A percentile compares a stretch with the other conserved stretches of the same genome.
phyloP scores from a whole-genome alignment of 2,113 vertebrate genomes.

The Macrotis lagotis region DNA sequence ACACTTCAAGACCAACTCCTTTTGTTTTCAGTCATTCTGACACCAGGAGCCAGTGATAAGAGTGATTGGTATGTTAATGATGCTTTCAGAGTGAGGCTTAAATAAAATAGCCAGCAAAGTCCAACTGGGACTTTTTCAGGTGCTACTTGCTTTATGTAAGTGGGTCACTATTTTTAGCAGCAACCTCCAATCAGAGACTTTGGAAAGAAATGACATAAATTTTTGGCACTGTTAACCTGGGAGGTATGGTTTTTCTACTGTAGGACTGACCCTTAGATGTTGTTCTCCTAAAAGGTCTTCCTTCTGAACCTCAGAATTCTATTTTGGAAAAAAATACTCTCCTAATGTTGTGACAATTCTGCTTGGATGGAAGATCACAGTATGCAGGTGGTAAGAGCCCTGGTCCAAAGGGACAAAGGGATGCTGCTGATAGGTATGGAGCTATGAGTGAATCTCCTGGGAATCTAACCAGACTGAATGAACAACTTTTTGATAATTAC shows the following conservation, averaged over 20 bases:
- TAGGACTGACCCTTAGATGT: background rate
- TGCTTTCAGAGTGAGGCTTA: conserved; percentile 9
- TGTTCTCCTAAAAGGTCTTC: background rate
- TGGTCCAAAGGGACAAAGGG: background rate
- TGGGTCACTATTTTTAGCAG: conserved; percentile 74
- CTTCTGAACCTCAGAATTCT: background rate
- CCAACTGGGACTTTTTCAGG: conserved; percentile 36
- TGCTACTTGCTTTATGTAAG: conserved; percentile 18
- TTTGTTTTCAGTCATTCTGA: conserved; percentile 70
- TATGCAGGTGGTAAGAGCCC: background rate
- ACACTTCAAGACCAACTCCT: conserved; percentile 36
- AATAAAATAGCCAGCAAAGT: conserved; percentile 23
- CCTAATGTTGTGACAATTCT: background rate
- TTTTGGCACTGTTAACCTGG: background rate
- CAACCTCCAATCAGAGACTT: conserved; percentile 57
- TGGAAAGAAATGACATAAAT: conserved; percentile 15
- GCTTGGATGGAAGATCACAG: background rate
- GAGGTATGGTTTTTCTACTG: background rate
- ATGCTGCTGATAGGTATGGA: background rate
- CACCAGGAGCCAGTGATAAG: conserved; percentile 43
- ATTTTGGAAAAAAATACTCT: background rate
- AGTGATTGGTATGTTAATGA: conserved; percentile 54
- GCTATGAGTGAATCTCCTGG: background rate
- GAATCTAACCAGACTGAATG: background rate
- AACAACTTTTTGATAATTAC: background rate